A percentile compares a stretch with the other conserved stretches of the same genome.
phyloP scores from a whole-genome alignment of 2,113 vertebrate species.

The Microcebus jonahi region DNA sequence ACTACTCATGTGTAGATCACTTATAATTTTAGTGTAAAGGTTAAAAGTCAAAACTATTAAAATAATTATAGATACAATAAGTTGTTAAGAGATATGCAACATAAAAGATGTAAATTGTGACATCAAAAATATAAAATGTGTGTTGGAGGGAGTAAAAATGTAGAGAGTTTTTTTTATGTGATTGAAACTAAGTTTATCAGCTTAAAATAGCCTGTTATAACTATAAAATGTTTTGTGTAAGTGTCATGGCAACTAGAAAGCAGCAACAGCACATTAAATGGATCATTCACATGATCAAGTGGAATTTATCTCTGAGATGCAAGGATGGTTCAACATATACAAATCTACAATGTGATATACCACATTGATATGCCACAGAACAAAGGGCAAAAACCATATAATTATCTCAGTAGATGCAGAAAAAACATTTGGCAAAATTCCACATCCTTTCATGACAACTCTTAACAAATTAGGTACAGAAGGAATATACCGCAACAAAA shows the following conservation, averaged over 20 bases:
- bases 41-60: not conserved
- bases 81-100: not conserved
- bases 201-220: not conserved
- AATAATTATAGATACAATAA: not conserved
- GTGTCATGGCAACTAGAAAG: not conserved
- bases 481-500: not conserved
- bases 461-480: not conserved
- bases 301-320: not conserved
- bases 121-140: not conserved
- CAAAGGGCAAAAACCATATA: not conserved
- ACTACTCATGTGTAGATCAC: not conserved
- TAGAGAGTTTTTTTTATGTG: not conserved
- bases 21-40: not conserved
- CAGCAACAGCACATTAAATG: not conserved
- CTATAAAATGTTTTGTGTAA: not conserved
- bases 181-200: not conserved
- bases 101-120: not conserved
- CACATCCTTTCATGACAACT: not conserved
- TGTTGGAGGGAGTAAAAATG: not conserved
- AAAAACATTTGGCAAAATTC: not conserved
- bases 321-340: not conserved
- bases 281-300: not conserved
- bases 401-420: not conserved
- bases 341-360: not conserved
- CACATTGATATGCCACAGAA: not conserved